A percentile compares a stretch with the other conserved stretches of the same genome.
These are phyloP conservation scores for Panthera leo DNA, from an alignment of 2,113 vertebrate genomes.

Conservation along the genomic window DNA sequence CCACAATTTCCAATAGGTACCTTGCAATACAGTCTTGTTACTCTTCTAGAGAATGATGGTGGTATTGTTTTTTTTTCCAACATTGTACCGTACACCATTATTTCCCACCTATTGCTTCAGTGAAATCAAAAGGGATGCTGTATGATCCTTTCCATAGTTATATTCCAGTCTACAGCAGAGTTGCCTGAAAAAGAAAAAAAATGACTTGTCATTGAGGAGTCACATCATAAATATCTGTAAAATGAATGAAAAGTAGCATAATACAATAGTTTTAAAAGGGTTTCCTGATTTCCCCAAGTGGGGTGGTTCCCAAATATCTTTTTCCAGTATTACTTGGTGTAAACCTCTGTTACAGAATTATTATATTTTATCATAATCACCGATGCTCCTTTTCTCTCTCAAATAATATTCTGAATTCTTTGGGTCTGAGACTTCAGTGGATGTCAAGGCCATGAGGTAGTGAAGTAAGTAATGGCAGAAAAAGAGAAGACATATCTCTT, in stretches of 20 bases:
- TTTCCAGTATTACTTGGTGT: background rate
- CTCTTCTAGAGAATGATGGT: background rate
- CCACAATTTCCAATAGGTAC: background rate
- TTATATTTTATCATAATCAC: background rate
- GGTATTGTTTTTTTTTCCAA: background rate
- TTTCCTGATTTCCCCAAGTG: background rate
- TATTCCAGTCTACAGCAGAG: background rate
- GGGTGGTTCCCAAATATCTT: background rate
- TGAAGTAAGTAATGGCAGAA: background rate
- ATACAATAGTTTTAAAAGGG: background rate
- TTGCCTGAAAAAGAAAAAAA: background rate
- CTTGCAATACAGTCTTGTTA: background rate
- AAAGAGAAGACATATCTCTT: background rate
- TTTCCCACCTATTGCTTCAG: background rate
- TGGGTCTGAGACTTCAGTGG: background rate
- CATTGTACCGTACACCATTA: background rate
- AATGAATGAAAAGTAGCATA: background rate
- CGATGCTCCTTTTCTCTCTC: background rate
- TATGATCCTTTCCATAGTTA: background rate
- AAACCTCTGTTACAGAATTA: background rate
- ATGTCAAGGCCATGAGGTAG: background rate
- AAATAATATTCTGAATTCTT: background rate
- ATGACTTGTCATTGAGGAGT: background rate
- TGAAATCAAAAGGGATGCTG: background rate
- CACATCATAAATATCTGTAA: background rate